Conservation (phyloP, 1,140 invertebrate genomes). For the Nephila pilipes region DNA sequence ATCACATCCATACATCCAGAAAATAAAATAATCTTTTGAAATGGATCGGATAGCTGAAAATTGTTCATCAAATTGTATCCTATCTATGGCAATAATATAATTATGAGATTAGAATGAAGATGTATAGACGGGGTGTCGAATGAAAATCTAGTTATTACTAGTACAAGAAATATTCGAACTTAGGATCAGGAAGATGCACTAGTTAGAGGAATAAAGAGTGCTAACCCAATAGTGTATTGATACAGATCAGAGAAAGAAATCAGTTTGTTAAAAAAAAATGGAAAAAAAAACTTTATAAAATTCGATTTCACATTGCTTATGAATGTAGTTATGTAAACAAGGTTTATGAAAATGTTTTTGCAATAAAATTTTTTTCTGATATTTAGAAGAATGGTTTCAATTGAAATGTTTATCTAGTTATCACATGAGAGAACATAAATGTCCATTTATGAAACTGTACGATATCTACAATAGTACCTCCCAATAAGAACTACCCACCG, state of each 20-base stretch:
- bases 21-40: background rate
- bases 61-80: background rate
- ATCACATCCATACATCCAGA: background rate
- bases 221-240: constrained; percentile 24
- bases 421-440: too few species aligned
- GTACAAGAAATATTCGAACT: background rate
- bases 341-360: constrained; percentile 74
- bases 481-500: too few species aligned
- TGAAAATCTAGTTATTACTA: constrained; percentile 1
- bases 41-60: background rate
- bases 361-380: constrained; percentile 72
- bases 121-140: background rate
- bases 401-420: background rate
- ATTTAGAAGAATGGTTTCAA: background rate
- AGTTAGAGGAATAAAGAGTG: constrained; percentile 36
- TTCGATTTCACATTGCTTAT: constrained; percentile 67
- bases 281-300: constrained; percentile 53
- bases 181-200: constrained; percentile 15
- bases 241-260: constrained; percentile 52
- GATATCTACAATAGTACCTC: too few species aligned
- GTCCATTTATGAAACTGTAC: too few species aligned
- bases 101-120: background rate
- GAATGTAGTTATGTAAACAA: constrained; percentile 65
- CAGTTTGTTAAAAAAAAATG: constrained; percentile 61
- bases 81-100: background rate